Evolutionary conservation across 2,797 vertebrate species (phyloP).

Genomic region (Harpagifer antarcticus): DNA sequence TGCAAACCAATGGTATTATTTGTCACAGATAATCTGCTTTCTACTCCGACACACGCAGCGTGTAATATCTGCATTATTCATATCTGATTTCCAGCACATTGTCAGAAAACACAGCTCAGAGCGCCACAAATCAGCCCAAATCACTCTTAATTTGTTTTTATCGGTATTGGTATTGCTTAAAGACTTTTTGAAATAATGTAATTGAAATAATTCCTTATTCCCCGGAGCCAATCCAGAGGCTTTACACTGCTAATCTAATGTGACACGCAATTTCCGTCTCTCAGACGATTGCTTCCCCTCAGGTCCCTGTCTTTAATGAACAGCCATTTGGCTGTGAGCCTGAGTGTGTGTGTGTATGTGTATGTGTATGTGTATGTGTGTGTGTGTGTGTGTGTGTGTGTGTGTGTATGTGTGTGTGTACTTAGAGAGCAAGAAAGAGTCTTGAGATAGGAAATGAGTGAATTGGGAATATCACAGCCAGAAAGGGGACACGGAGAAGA

Average conservation of each 20-base stretch:
- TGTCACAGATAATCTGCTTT: constrained; percentile 83
- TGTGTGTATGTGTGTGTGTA: constrained; percentile 1
- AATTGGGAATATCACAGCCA: constrained; percentile 74
- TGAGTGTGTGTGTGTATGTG: constrained; percentile 47
- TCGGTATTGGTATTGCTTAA: constrained; percentile 86
- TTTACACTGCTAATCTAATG: constrained; percentile 85
- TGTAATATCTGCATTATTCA: constrained; percentile 80
- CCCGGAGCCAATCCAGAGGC: constrained; percentile 83
- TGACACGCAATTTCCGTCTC: constrained; percentile 87
- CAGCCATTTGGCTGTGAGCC: constrained; percentile 84
- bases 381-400: constrained; percentile 18
- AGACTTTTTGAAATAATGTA: constrained; percentile 87
- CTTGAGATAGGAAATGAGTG: constrained; percentile 75
- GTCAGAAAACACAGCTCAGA: constrained; percentile 77
- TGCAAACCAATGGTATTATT: constrained; percentile 77
- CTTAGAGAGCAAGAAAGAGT: constrained; percentile 67
- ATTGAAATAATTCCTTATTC: constrained; percentile 87
- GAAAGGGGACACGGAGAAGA: constrained; percentile 53
- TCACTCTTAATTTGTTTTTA: constrained; percentile 87
- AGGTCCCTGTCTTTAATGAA: constrained; percentile 87
- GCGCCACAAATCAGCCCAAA: constrained; percentile 81
- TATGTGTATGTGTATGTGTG: constrained; percentile 37
- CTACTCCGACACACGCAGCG: constrained; percentile 63
- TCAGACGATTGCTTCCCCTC: constrained; percentile 86
- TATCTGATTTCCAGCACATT: constrained; percentile 77